A percentile compares a stretch with the other conserved stretches of the same genome.
These are phyloP conservation scores for Gymnocephalus cernua DNA, from an alignment of 2,113 vertebrate genomes.

Conservation along the genomic window DNA sequence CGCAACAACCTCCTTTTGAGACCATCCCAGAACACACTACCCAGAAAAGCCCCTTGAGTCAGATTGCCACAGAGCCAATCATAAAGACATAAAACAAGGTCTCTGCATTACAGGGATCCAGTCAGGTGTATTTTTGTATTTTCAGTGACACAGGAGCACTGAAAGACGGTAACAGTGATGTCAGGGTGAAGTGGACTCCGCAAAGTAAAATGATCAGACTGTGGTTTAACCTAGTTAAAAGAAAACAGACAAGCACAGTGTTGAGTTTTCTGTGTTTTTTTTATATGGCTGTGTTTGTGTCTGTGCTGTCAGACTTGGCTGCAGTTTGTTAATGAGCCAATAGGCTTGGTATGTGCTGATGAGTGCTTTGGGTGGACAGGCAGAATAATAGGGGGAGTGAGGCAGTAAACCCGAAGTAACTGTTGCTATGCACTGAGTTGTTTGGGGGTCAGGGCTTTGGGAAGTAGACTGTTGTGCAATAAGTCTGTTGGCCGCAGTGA, in stretches of 20 bases:
- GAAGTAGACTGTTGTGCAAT: neutral
- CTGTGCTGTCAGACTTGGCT: slow-evolving; percentile 55
- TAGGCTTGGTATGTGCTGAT: slow-evolving; percentile 69
- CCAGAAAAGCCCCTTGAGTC: neutral
- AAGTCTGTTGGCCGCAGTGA: slow-evolving; percentile 12
- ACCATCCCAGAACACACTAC: neutral
- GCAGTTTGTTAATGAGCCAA: slow-evolving; percentile 64
- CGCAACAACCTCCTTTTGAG: neutral
- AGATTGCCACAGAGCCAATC: neutral
- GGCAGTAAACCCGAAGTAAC: slow-evolving; percentile 29
- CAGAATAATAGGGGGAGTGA: slow-evolving; percentile 16
- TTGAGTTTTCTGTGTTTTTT: slow-evolving; percentile 51
- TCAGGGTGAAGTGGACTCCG: slow-evolving; percentile 6
- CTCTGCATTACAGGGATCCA: neutral
- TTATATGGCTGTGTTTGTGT: neutral
- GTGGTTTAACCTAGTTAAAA: neutral
- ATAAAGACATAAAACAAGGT: slow-evolving; percentile 8
- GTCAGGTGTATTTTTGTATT: slow-evolving; percentile 4
- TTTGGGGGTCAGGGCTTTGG: slow-evolving; percentile 6
- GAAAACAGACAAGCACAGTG: neutral
- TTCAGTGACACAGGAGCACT: neutral
- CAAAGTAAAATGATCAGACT: neutral
- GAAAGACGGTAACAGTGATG: neutral
- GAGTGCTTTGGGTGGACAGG: slow-evolving; percentile 45
- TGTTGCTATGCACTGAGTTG: slow-evolving; percentile 31